Evolutionary conservation across 2,113 vertebrate species (phyloP).

Genomic region (Dipodomys stephensi): DNA sequence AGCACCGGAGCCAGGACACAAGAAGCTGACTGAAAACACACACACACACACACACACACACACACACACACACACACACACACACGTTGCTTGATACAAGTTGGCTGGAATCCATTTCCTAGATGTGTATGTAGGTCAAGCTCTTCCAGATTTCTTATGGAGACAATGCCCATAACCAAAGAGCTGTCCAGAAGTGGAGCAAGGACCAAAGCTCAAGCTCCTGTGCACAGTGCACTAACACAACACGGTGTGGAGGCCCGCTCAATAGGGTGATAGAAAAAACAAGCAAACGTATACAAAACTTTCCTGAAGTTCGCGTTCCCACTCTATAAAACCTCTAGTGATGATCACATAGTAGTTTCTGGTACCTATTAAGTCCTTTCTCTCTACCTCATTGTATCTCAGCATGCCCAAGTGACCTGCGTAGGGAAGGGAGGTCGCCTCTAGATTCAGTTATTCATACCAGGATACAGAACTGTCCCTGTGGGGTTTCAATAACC

Average conservation of each 20-base stretch:
- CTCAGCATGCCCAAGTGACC: background rate
- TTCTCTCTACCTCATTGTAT: background rate
- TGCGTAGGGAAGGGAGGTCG: background rate
- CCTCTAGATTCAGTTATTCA: background rate
- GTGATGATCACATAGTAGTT: too few relatives aligned
- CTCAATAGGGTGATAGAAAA: too few relatives aligned
- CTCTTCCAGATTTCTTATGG: background rate
- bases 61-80: too few relatives aligned
- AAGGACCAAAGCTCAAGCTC: background rate
- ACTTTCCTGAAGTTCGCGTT: background rate
- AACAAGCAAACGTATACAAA: background rate
- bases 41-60: too few relatives aligned
- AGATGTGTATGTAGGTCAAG: background rate
- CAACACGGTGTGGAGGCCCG: accelerated
- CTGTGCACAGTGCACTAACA: background rate
- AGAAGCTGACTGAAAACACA: background rate
- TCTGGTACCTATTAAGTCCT: background rate
- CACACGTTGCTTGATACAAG: accelerated
- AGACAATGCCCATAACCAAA: background rate
- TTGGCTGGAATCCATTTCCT: background rate
- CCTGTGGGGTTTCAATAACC: background rate
- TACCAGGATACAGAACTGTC: background rate
- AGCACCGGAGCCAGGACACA: background rate
- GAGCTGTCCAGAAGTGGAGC: background rate
- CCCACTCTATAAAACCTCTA: conserved; percentile 8